phyloP scores from a whole-genome alignment of 2,797 vertebrate species.

The Siniperca scherzeri region DNA sequence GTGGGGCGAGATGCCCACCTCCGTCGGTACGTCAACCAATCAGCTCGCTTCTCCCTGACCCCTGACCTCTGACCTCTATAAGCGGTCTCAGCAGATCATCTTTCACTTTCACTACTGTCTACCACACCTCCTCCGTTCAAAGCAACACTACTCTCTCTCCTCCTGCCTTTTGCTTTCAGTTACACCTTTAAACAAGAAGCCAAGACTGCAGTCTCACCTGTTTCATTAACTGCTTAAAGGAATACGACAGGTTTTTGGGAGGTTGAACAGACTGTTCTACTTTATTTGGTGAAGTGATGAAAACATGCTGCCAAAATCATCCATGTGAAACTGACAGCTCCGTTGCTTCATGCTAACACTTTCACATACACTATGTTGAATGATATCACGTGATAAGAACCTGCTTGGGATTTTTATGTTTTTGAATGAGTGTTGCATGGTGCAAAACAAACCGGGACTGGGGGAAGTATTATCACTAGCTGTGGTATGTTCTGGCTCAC shows the following conservation, averaged over 20 bases:
- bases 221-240: conserved; percentile 39
- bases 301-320: conserved; percentile 1
- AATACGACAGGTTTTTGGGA: conserved; percentile 36
- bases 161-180: conserved; percentile 39
- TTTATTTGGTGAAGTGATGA: conserved; percentile 32
- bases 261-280: background rate
- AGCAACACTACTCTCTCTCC: conserved; percentile 52
- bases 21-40: conserved; percentile 93
- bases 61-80: conserved; percentile 66
- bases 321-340: background rate
- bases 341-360: background rate
- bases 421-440: background rate
- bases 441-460: too few relatives aligned
- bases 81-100: conserved; percentile 56
- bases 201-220: conserved; percentile 39
- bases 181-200: conserved; percentile 35
- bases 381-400: background rate
- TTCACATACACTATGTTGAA: background rate
- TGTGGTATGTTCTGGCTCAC: background rate
- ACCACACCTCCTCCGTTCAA: conserved; percentile 47
- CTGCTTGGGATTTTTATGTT: background rate
- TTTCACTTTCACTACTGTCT: conserved; percentile 52
- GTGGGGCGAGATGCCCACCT: conserved; percentile 99
- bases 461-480: too few relatives aligned
- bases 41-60: conserved; percentile 64